Conservation (phyloP, 2,113 vertebrate species). For the Pitta sordida region DNA sequence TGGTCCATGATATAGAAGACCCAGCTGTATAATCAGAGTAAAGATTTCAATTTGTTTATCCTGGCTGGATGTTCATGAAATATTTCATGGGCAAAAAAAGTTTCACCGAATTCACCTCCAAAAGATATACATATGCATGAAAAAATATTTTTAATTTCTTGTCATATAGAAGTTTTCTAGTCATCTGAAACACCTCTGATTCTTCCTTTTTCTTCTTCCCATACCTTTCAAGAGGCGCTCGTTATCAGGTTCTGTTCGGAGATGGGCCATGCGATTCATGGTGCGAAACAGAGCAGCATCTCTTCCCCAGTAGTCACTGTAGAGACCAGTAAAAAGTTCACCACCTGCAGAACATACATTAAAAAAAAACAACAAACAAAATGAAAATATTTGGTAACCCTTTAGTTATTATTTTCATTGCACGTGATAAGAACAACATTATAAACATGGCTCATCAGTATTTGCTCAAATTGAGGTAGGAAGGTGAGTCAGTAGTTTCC, state of each 20-base stretch:
- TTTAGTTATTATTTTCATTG: not conserved
- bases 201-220: not conserved
- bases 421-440: not conserved
- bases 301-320: slow-evolving; percentile 94
- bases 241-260: slow-evolving; percentile 87
- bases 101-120: not conserved
- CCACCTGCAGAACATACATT: slow-evolving; percentile 67
- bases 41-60: not conserved
- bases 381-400: not conserved
- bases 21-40: not conserved
- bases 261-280: slow-evolving; percentile 76
- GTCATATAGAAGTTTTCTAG: not conserved
- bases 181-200: not conserved
- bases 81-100: not conserved
- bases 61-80: not conserved
- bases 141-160: not conserved
- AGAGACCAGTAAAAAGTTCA: slow-evolving; percentile 88
- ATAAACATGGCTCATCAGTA: not conserved
- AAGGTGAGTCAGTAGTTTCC: not conserved
- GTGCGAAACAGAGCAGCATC: slow-evolving; percentile 88
- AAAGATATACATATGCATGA: not conserved
- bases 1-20: no score
- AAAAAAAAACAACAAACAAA: not conserved
- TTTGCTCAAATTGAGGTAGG: not conserved
- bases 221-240: slow-evolving; percentile 87